phyloP scores from a whole-genome alignment of 2,888 invertebrate species.

The Eristalis arbustorum region DNA sequence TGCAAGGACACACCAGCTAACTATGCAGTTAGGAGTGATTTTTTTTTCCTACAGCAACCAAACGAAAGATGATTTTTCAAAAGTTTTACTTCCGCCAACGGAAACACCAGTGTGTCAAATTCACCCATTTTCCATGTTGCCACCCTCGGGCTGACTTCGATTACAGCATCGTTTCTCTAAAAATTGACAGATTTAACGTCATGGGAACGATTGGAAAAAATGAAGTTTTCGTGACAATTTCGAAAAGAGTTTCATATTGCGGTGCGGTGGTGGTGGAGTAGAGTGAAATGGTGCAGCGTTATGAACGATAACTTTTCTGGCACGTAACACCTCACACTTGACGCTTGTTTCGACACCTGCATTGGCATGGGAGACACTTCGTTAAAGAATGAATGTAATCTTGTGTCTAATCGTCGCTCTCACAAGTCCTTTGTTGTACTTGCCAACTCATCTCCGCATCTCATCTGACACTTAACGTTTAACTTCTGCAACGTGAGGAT shows the following conservation, averaged over 20 bases:
- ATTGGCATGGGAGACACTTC: neutral
- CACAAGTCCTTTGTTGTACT: constrained; percentile 4
- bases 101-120: constrained; percentile 19
- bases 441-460: constrained; percentile 14
- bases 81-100: constrained; percentile 20
- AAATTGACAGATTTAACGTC: constrained; percentile 31
- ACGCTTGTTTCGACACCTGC: constrained; percentile 2
- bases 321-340: neutral
- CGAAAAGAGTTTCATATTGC: constrained; percentile 1
- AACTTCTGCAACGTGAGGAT: constrained; percentile 20
- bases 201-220: constrained; percentile 14
- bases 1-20: constrained; percentile 6
- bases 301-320: constrained; percentile 23
- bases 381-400: constrained; percentile 18
- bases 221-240: constrained; percentile 33
- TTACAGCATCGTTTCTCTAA: constrained; percentile 23
- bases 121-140: neutral
- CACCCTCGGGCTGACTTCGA: constrained; percentile 13
- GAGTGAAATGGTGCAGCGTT: neutral
- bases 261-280: neutral
- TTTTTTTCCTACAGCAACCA: neutral
- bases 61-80: constrained; percentile 34
- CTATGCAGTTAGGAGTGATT: constrained; percentile 18
- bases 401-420: constrained; percentile 35
- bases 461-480: constrained; percentile 8